Evolutionary conservation across 2,888 invertebrate species (phyloP).

Genomic region (Andrena bicolor): DNA sequence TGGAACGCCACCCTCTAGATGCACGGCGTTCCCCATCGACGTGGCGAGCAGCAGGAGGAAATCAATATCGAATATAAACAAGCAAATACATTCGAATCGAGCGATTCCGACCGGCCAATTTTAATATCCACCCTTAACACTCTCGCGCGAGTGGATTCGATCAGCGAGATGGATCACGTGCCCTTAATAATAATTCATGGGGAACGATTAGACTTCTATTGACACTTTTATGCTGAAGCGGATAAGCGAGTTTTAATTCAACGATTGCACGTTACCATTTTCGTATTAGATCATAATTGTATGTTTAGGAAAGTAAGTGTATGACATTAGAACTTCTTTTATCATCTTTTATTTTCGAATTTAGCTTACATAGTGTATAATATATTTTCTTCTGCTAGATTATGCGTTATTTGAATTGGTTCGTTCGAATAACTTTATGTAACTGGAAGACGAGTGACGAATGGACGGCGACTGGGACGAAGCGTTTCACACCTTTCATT

Average conservation of each 20-base stretch:
- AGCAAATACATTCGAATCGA: conserved; percentile 39
- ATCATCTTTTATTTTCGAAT: too few relatives aligned
- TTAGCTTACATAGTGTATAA: too few relatives aligned
- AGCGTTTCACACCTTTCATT: conserved; percentile 50
- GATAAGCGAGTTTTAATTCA: too few relatives aligned
- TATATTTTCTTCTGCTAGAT: too few relatives aligned
- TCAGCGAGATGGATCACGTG: not conserved
- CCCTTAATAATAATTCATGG: not conserved
- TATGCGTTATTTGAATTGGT: too few relatives aligned
- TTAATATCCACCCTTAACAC: conserved; percentile 16
- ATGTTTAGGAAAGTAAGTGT: too few relatives aligned
- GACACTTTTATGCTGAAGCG: not conserved
- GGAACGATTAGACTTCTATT: conserved; percentile 17
- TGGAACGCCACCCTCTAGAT: conserved; percentile 24
- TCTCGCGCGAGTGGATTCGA: conserved; percentile 14
- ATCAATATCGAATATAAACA: conserved; percentile 63
- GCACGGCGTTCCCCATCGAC: conserved; percentile 12
- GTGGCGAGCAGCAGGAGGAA: conserved; percentile 25
- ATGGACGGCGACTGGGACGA: not conserved
- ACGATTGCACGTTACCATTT: too few relatives aligned
- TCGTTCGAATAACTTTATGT: not conserved
- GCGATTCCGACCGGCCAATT: conserved; percentile 49
- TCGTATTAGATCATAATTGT: too few relatives aligned
- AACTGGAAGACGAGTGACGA: conserved; percentile 6
- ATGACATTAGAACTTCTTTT: too few relatives aligned